Conservation (phyloP, 2,113 vertebrate genomes). For the Leptocoma aspasia region DNA sequence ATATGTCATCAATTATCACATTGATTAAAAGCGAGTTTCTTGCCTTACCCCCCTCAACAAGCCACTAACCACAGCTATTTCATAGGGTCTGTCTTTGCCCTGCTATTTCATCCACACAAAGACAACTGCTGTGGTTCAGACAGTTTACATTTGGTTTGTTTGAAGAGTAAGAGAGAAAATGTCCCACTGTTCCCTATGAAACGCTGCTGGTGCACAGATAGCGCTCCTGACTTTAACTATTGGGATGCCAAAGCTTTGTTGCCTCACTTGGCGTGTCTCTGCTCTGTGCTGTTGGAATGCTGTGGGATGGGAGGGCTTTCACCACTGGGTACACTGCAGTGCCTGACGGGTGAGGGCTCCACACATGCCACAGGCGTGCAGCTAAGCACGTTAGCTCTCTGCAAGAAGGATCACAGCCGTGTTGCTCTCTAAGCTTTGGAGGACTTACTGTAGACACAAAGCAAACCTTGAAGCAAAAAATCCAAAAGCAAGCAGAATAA, state of each 20-base stretch:
- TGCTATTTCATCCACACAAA: slow-evolving; percentile 68
- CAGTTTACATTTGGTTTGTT: slow-evolving; percentile 71
- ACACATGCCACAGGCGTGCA: background rate
- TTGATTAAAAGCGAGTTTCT: slow-evolving; percentile 85
- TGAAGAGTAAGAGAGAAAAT: slow-evolving; percentile 35
- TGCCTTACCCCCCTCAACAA: slow-evolving; percentile 62
- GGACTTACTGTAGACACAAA: background rate
- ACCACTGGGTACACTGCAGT: background rate
- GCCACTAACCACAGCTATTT: slow-evolving; percentile 83
- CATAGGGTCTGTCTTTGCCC: slow-evolving; percentile 65
- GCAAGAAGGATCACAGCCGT: background rate
- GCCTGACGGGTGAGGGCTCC: background rate
- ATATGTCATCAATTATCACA: slow-evolving; percentile 82
- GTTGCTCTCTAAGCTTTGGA: background rate
- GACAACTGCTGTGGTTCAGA: slow-evolving; percentile 75
- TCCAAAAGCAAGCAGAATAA: background rate
- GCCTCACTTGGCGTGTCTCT: fast-evolving
- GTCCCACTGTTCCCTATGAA: slow-evolving; percentile 31
- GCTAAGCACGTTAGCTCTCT: background rate
- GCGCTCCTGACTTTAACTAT: slow-evolving; percentile 39
- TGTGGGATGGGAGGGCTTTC: background rate
- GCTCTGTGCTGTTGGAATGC: background rate
- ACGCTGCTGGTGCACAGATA: background rate
- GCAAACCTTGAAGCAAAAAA: slow-evolving; percentile 11
- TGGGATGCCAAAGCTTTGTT: background rate